Conservation (phyloP, 2,888 invertebrate species). For the Miltochrista miniata region DNA sequence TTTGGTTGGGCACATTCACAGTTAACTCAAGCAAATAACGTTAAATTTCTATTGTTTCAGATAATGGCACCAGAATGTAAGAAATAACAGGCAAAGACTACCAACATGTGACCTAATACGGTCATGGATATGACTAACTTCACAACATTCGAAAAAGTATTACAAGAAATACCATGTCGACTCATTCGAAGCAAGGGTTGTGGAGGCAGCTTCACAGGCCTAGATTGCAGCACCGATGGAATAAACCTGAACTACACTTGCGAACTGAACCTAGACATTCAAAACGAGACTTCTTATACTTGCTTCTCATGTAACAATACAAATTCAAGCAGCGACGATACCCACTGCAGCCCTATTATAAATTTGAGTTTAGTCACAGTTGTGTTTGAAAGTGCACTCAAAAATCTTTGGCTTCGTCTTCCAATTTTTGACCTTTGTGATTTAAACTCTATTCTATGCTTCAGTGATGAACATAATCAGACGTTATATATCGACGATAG, state of each 20-base stretch:
- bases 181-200: conserved; percentile 56
- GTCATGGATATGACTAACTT: conserved; percentile 67
- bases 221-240: conserved; percentile 53
- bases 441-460: conserved; percentile 63
- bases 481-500: conserved; percentile 64
- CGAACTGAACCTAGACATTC: conserved; percentile 65
- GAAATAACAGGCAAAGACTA: conserved; percentile 33
- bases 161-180: conserved; percentile 66
- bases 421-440: conserved; percentile 62
- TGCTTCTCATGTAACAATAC: conserved; percentile 62
- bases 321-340: conserved; percentile 59
- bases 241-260: conserved; percentile 55
- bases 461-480: conserved; percentile 55
- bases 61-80: conserved; percentile 11
- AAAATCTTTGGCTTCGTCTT: conserved; percentile 68
- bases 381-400: conserved; percentile 70
- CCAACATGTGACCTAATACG: conserved; percentile 59
- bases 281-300: conserved; percentile 76
- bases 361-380: conserved; percentile 69
- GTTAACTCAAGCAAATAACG: too few species aligned
- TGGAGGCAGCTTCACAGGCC: conserved; percentile 50
- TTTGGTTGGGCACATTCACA: too few species aligned
- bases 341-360: conserved; percentile 67
- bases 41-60: conserved; percentile 43
- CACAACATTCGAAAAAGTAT: conserved; percentile 55